A percentile compares a stretch with the other conserved stretches of the same genome.
phyloP scores from a whole-genome alignment of 2,888 invertebrate genomes.

The Agrotis clavis region DNA sequence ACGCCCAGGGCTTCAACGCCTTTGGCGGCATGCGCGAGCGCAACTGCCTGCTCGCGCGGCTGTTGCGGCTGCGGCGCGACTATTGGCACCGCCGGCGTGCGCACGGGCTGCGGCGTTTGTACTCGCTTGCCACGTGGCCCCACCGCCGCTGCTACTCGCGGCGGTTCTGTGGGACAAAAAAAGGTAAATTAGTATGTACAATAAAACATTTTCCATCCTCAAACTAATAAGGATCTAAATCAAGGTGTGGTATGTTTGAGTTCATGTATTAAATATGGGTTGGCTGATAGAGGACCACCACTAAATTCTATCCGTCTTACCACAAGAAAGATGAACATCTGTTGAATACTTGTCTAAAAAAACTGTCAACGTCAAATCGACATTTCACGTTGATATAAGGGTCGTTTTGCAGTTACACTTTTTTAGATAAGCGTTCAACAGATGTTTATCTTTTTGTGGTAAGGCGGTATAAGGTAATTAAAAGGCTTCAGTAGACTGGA shows the following conservation, averaged over 20 bases:
- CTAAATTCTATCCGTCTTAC: no score
- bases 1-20: constrained; percentile 96
- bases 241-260: no score
- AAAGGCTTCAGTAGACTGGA: background rate
- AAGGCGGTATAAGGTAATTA: no score
- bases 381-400: no score
- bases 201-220: background rate
- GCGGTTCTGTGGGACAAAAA: constrained; percentile 79
- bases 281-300: background rate
- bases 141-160: constrained; percentile 85
- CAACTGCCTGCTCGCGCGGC: constrained; percentile 80
- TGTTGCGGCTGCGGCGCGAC: constrained; percentile 64
- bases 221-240: background rate
- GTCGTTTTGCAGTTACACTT: no score
- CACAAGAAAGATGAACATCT: no score
- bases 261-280: background rate
- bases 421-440: no score
- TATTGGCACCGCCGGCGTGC: constrained; percentile 74
- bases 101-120: constrained; percentile 83
- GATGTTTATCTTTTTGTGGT: no score
- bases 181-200: constrained; percentile 10
- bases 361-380: no score
- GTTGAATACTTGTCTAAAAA: no score
- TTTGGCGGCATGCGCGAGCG: constrained; percentile 91
- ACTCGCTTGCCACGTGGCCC: constrained; percentile 87